Percentiles rank a stretch among this genome's conserved stretches.
phyloP scores from a whole-genome alignment of 2,888 invertebrate species.

The Fabriciana adippe region DNA sequence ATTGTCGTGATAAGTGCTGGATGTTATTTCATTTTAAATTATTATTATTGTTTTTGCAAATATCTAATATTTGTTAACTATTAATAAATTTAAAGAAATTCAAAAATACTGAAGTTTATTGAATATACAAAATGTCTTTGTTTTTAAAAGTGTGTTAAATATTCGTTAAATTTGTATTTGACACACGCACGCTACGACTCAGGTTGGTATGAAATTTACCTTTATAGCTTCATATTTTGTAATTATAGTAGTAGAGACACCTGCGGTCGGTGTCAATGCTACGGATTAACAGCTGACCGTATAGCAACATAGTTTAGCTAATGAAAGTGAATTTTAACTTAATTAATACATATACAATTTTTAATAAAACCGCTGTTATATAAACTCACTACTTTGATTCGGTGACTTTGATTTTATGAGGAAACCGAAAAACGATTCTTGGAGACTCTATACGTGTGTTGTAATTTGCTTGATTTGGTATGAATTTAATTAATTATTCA shows the following conservation, averaged over 20 bases:
- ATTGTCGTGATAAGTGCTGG: background rate
- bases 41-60: no score
- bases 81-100: no score
- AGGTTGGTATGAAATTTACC: slow-evolving; percentile 37
- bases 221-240: slow-evolving; percentile 43
- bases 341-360: slow-evolving; percentile 35
- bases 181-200: slow-evolving; percentile 32
- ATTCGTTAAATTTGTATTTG: slow-evolving; percentile 35
- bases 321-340: slow-evolving; percentile 32
- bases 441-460: slow-evolving; percentile 33
- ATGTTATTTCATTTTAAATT: no score
- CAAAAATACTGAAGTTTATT: background rate
- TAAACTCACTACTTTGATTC: slow-evolving; percentile 18
- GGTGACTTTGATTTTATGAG: slow-evolving; percentile 31
- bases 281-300: slow-evolving; percentile 39
- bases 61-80: no score
- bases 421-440: slow-evolving; percentile 25
- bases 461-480: slow-evolving; percentile 45
- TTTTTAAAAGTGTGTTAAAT: slow-evolving; percentile 29
- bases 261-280: slow-evolving; percentile 38
- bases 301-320: slow-evolving; percentile 37
- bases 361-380: slow-evolving; percentile 23
- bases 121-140: slow-evolving; percentile 22
- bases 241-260: slow-evolving; percentile 41
- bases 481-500: slow-evolving; percentile 47